A percentile compares a stretch with the other conserved stretches of the same genome.
These are phyloP conservation scores for Pterocles burchelli DNA, from an alignment of 2,113 vertebrate genomes.

Conservation along the genomic window DNA sequence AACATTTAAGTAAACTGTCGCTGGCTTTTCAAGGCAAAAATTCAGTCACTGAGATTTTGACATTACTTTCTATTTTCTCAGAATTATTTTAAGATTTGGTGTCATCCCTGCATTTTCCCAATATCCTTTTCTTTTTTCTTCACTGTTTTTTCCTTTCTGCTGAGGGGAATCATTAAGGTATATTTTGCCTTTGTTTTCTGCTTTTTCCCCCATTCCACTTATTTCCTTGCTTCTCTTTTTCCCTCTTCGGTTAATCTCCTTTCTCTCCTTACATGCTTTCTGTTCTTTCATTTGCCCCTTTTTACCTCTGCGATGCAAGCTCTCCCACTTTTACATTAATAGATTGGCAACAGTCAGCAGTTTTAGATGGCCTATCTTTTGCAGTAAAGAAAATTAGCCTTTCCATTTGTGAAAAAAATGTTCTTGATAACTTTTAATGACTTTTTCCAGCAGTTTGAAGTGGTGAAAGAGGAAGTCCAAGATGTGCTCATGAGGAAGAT, in stretches of 20 bases:
- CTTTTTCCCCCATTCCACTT: neutral
- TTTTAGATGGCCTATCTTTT: neutral
- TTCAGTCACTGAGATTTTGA: neutral
- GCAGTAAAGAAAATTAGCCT: neutral
- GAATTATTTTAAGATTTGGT: neutral
- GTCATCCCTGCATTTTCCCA: neutral
- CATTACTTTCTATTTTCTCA: neutral
- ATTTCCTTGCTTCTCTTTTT: neutral
- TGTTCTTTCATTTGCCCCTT: neutral
- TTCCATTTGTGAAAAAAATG: neutral
- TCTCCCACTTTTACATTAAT: neutral
- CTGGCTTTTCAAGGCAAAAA: conserved; percentile 36
- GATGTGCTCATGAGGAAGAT: neutral
- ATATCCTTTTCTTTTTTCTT: neutral
- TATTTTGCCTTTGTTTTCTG: neutral
- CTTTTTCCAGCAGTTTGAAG: neutral
- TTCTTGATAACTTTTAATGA: neutral
- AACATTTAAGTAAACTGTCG: conserved; percentile 7
- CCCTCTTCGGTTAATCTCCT: neutral
- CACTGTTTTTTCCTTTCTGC: neutral
- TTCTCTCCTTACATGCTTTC: neutral
- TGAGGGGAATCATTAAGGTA: neutral
- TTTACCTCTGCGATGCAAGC: neutral
- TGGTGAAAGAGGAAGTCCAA: neutral
- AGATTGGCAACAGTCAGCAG: neutral